phyloP scores from a whole-genome alignment of 2,888 invertebrate species.

The Nomada lathburiana region DNA sequence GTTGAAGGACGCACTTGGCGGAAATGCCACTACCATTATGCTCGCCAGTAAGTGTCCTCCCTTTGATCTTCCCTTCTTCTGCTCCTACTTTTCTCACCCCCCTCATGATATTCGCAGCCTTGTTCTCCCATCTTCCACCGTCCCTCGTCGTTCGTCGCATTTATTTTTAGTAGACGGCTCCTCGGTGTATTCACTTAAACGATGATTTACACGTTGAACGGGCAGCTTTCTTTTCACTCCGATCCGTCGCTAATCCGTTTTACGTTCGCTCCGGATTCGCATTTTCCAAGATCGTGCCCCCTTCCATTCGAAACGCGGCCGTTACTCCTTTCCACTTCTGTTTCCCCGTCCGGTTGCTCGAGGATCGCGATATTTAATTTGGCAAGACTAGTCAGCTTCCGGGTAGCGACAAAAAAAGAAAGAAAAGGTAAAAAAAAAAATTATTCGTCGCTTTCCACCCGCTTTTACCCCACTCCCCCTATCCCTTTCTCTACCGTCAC shows the following conservation, averaged over 20 bases:
- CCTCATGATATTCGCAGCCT: background rate
- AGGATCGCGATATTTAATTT: constrained; percentile 43
- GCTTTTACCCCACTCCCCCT: background rate
- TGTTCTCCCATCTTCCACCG: background rate
- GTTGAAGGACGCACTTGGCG: constrained; percentile 92
- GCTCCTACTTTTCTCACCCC: constrained; percentile 42
- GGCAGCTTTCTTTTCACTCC: constrained; percentile 22
- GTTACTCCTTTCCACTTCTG: background rate
- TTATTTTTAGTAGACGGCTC: constrained; percentile 48
- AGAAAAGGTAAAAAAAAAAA: constrained; percentile 3
- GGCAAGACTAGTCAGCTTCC: constrained; percentile 22
- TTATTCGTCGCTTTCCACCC: constrained; percentile 23
- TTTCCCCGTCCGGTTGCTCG: background rate
- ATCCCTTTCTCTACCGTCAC: background rate
- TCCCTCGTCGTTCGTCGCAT: constrained; percentile 10
- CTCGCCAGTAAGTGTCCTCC: constrained; percentile 88
- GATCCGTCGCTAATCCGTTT: constrained; percentile 41
- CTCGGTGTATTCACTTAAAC: constrained; percentile 34
- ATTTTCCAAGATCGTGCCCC: background rate
- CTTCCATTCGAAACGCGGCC: constrained; percentile 17
- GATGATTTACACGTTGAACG: constrained; percentile 51
- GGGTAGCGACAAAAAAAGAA: background rate
- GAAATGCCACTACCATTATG: constrained; percentile 91
- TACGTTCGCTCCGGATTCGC: constrained; percentile 26
- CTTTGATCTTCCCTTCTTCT: constrained; percentile 61